Percentiles rank a stretch among this genome's conserved stretches.
These are phyloP conservation scores for Siniperca undulata DNA, from an alignment of 2,797 vertebrate species.

Conservation along the genomic window DNA sequence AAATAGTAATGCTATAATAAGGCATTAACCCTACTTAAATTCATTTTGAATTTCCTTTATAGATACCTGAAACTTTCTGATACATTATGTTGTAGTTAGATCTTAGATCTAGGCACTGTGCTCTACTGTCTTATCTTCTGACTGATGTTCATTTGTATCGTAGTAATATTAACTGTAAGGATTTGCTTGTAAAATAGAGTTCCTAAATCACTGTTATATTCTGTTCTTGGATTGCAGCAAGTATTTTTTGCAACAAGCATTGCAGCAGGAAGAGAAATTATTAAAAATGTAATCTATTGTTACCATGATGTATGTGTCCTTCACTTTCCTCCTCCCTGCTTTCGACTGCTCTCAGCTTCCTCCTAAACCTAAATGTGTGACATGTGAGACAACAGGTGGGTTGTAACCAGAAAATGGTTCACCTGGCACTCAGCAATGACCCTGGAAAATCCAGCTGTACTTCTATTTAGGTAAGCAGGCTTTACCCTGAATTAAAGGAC, in stretches of 20 bases:
- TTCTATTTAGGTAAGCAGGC: background rate
- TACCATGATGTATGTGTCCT: too few relatives aligned
- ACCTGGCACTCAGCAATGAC: conserved; percentile 23
- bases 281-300: too few relatives aligned
- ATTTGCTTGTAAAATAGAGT: background rate
- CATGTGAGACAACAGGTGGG: conserved; percentile 7
- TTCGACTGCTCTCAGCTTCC: background rate
- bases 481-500: conserved; percentile 4
- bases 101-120: too few relatives aligned
- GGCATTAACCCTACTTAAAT: background rate
- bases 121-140: too few relatives aligned
- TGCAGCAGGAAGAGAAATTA: too few relatives aligned
- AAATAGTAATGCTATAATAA: background rate
- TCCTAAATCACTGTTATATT: background rate
- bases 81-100: too few relatives aligned
- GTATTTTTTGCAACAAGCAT: too few relatives aligned
- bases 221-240: background rate
- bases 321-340: background rate
- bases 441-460: conserved; percentile 22
- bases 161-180: background rate
- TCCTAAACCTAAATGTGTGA: background rate
- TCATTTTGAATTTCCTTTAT: too few relatives aligned
- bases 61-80: too few relatives aligned
- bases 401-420: conserved; percentile 21
- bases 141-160: too few relatives aligned